These are phyloP conservation scores for Thamnaconus septentrionalis DNA, from an alignment of 2,113 vertebrate species.

Conservation along the genomic window DNA sequence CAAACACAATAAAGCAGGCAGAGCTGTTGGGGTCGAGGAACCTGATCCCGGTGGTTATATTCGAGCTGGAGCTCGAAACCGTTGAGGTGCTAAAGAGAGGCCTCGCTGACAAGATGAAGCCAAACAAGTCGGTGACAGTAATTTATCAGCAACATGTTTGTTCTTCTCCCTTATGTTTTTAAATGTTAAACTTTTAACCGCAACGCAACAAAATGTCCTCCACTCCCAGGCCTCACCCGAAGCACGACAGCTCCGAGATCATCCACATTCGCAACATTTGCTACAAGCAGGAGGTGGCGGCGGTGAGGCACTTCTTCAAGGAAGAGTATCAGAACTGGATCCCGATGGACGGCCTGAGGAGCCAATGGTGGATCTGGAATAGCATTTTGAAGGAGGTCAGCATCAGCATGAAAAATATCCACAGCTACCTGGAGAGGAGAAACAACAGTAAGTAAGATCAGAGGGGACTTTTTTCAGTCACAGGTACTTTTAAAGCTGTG, in stretches of 20 bases:
- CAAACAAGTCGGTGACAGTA: constrained; percentile 72
- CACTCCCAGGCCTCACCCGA: constrained; percentile 69
- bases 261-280: constrained; percentile 77
- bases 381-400: constrained; percentile 75
- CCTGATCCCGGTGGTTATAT: constrained; percentile 85
- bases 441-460: constrained; percentile 74
- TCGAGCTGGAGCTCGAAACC: constrained; percentile 84
- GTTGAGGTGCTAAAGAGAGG: constrained; percentile 87
- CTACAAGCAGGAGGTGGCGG: constrained; percentile 76
- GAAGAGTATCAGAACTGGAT: constrained; percentile 87
- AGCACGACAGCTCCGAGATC: constrained; percentile 83
- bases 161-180: background rate
- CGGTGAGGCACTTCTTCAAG: constrained; percentile 77
- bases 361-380: constrained; percentile 90
- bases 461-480: background rate
- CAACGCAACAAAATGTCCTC: background rate
- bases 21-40: constrained; percentile 77
- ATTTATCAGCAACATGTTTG: background rate
- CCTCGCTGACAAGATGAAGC: constrained; percentile 72
- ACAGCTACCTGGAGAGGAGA: constrained; percentile 83
- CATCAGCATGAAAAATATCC: constrained; percentile 76
- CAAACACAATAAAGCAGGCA: constrained; percentile 82
- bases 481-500: background rate
- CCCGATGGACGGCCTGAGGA: constrained; percentile 78
- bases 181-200: background rate